These are phyloP conservation scores for Chelonus insularis DNA, from an alignment of 1,140 invertebrate species.

Conservation along the genomic window DNA sequence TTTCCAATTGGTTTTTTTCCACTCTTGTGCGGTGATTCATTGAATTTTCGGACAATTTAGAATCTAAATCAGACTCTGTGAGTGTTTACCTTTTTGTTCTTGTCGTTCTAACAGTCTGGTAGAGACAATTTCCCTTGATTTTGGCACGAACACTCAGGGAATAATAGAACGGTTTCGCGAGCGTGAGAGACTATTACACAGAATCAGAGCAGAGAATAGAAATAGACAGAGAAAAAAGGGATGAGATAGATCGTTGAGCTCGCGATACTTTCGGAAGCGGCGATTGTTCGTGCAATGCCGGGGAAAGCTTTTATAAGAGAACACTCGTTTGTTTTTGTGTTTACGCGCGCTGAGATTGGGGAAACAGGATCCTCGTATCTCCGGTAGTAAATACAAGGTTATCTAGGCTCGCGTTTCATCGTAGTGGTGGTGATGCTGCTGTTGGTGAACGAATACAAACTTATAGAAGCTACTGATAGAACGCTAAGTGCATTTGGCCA, in stretches of 20 bases:
- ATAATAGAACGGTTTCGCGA: constrained; percentile 12
- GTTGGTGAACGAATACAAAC: constrained; percentile 23
- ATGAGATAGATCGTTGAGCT: constrained; percentile 11
- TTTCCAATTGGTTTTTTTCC: no score
- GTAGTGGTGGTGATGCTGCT: constrained; percentile 12
- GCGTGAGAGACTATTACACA: neutral
- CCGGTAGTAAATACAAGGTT: constrained; percentile 44
- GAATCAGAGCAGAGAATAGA: neutral
- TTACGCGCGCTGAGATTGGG: constrained; percentile 38
- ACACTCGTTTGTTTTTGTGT: constrained; percentile 45
- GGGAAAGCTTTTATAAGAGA: constrained; percentile 35
- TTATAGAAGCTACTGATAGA: constrained; percentile 45
- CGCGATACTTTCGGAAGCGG: constrained; percentile 12
- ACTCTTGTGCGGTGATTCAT: neutral
- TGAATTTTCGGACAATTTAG: neutral
- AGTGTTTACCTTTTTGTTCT: constrained; percentile 13
- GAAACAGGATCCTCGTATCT: constrained; percentile 41
- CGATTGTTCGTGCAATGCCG: constrained; percentile 14
- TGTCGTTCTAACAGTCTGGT: constrained; percentile 6
- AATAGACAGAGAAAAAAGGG: neutral
- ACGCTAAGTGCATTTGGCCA: constrained; percentile 55
- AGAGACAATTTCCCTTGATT: neutral
- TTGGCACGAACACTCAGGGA: neutral
- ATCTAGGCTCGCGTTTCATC: constrained; percentile 35
- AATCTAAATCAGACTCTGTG: constrained; percentile 10